phyloP scores from a whole-genome alignment of 2,797 vertebrate genomes.

The Nyctalus aviator region DNA sequence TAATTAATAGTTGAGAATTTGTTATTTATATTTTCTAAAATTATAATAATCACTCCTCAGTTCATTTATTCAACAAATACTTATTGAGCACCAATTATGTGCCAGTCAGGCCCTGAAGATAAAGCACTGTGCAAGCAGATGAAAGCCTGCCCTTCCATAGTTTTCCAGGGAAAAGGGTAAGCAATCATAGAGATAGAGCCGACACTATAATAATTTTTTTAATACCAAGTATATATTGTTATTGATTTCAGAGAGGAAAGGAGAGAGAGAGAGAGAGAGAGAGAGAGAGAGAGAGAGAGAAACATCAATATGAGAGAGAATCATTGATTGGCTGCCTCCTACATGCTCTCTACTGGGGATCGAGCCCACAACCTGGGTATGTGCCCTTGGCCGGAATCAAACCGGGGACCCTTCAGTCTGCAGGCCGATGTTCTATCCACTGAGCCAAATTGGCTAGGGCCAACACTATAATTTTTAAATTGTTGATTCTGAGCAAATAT shows the following conservation, averaged over 20 bases:
- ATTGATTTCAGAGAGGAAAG: too few relatives aligned
- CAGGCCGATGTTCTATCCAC: too few relatives aligned
- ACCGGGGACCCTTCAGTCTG: too few relatives aligned
- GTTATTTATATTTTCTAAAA: slow-evolving; percentile 10
- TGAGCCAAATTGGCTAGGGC: neutral
- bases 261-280: too few relatives aligned
- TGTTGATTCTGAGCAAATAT: neutral
- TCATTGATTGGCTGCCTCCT: too few relatives aligned
- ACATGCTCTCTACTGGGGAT: too few relatives aligned
- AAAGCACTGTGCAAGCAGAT: neutral
- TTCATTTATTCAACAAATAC: neutral
- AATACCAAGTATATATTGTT: too few relatives aligned
- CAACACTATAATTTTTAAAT: neutral
- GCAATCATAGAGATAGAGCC: neutral
- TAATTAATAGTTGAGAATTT: neutral
- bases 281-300: too few relatives aligned
- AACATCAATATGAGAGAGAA: too few relatives aligned
- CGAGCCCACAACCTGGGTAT: too few relatives aligned
- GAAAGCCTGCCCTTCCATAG: neutral
- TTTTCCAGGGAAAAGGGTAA: neutral
- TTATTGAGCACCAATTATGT: neutral
- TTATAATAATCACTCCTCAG: neutral
- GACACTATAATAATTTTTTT: neutral
- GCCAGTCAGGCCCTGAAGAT: neutral
- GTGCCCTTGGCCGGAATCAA: too few relatives aligned